Evolutionary conservation across 2,113 vertebrate genomes (phyloP).

Genomic region (Stegostoma tigrinum): DNA sequence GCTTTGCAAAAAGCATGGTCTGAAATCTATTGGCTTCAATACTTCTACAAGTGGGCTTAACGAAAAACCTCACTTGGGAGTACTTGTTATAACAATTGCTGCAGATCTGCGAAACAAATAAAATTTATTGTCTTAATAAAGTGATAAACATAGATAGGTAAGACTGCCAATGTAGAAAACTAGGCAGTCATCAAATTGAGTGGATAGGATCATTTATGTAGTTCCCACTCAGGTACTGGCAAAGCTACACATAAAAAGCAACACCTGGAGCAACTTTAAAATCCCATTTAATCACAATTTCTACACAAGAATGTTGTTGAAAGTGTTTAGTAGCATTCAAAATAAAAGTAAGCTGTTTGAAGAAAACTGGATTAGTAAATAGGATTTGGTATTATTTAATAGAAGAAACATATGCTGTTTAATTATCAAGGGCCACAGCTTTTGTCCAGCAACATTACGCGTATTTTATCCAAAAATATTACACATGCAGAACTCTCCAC

Average conservation of each 20-base stretch:
- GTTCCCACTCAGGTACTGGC: not conserved
- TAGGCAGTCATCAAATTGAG: not conserved
- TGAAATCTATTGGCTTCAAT: not conserved
- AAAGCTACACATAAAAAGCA: not conserved
- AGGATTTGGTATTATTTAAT: not conserved
- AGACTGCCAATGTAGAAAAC: not conserved
- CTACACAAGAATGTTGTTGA: not conserved
- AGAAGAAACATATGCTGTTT: not conserved
- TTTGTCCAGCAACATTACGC: not conserved
- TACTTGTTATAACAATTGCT: not conserved
- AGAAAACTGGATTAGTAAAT: not conserved
- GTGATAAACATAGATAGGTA: not conserved
- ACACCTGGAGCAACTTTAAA: constrained; percentile 6
- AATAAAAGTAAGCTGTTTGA: not conserved
- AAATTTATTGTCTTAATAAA: not conserved
- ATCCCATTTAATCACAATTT: constrained; percentile 19
- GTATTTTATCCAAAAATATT: not conserved
- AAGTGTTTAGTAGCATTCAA: not conserved
- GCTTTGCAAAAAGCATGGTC: not conserved
- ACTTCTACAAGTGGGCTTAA: not conserved
- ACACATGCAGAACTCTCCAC: not conserved
- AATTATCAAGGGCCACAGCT: not conserved
- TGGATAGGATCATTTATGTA: too few species aligned
- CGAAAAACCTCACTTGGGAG: not conserved
- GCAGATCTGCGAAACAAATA: not conserved